Conservation (phyloP, 2,797 vertebrate genomes). For the Gymnothorax javanicus region DNA sequence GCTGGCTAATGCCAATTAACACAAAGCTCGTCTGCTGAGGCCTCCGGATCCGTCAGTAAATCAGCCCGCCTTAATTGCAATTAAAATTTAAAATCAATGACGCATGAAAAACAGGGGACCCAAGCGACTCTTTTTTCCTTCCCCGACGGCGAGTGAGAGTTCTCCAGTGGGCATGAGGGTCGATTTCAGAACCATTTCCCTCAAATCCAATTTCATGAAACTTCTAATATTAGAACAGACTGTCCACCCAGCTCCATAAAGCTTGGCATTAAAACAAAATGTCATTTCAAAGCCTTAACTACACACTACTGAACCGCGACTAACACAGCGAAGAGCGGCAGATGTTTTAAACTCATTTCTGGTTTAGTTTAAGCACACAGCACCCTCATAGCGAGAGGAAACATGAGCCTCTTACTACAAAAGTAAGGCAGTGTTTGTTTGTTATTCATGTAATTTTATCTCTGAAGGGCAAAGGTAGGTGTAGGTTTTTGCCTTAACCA, state of each 20-base stretch:
- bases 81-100: constrained; percentile 12
- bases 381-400: background rate
- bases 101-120: background rate
- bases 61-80: constrained; percentile 5
- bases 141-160: background rate
- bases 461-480: no score
- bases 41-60: background rate
- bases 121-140: background rate
- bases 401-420: background rate
- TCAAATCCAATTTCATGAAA: background rate
- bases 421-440: background rate
- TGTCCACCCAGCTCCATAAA: background rate
- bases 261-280: background rate
- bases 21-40: background rate
- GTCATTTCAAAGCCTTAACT: background rate
- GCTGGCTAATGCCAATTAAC: constrained; percentile 4
- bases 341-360: background rate
- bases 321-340: background rate
- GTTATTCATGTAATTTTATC: no score
- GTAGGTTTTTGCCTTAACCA: no score
- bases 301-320: background rate
- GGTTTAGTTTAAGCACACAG: background rate
- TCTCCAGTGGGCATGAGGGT: background rate
- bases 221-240: background rate
- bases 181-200: background rate